Evolutionary conservation across 2,888 invertebrate species (phyloP), one percentile per base, ranked within the genome.

Genomic region (Sphaerophoria taeniata): DNA sequence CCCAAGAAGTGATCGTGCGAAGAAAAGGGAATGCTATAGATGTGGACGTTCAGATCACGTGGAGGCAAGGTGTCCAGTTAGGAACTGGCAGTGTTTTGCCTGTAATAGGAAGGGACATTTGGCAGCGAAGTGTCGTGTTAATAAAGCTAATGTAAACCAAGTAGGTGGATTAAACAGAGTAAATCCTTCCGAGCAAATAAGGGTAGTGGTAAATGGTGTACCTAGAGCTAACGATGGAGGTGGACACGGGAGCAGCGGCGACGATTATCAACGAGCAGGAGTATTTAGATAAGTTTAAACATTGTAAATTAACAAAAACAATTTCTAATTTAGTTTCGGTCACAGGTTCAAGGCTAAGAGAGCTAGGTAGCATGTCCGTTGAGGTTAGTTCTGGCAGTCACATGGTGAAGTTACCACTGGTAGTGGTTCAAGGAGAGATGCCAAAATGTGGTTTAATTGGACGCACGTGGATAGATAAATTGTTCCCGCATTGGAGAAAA

Each of bases 381-480:
- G 24, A 24, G 34, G 51, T 51, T 6, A 51, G 16, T 51, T 9
- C 16, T 51, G 51, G 51, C 5, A 24, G 16, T 16, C 6, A 16
- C 6, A 51, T 14, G 14, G 14, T 51, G 16, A 9, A 6, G 0
- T 55, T 55, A 33, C n/a, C 11, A 12, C 34, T 33, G 34, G 34
- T 55, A n/a, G 34, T 55, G 12, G 31, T 39, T n/a, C 9, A 43
- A 60, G 43, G 60, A 43, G 43, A 60, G 14, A 43, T 39, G 60
- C 60, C 43, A 4, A 60, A 60, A 24, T 43, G 24, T 24, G 63
- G 63, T 11, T 39, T 73, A 14, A 34, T 73, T 53, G 73, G 73
- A n/a, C 60, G 73, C 6, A 2, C 24, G 24, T 24, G 24, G 24
- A 24, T 24, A 24, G 24, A 24, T 24, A 24, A 24, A 24, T 24